Base-by-base conservation (phyloP, 2,888 invertebrate species). In the Ernsta delagoae region DNA sequence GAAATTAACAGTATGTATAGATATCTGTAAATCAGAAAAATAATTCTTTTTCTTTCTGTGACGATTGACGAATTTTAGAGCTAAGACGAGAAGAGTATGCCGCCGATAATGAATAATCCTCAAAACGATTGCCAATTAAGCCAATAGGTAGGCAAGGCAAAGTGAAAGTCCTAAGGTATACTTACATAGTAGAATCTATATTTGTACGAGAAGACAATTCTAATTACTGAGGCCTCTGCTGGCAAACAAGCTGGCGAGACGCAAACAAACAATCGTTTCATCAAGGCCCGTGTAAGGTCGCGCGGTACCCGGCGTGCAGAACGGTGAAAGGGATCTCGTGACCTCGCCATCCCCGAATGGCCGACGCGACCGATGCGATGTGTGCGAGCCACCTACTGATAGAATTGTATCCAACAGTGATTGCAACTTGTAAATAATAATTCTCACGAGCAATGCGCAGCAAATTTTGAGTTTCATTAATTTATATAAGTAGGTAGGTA, bases 291-390 rank as follows among this genome's bases (percentile, higher is more conserved):
- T 75, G 81, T 87, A 86, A 90, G 89, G 90, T 86, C 89, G 87
- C 74, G 71, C 72, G 70, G 73, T 73, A 86, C 88, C 80, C 78
- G 86, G 84, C 87, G 80, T 78, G 78, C 89, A 86, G 87, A 86
- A 83, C 79, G 87, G 90, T 90, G 91, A 91, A 90, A 90, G 91
- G 89, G 83, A 86, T 83, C 80, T 79, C 79, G 75, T 84, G 90
- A 87, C 90, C 90, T 89, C 90, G 90, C 83, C 83, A 84, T 85
- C 84, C 79, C 80, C 80, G 78, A 78, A 63, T 45, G 56, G 61
- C 61, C 68, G 68, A 11, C 67, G 67, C 39, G 56, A 54, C 61
- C 62, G 62, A 7, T 61, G 67, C 59, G 24, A 53, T 7, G 59
- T 43, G 31, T 34, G 61, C 36, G 34, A n/a, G 43, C 67, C 56